These are phyloP conservation scores for Chloropsis cyanopogon DNA, from an alignment of 2,113 vertebrate species.

Conservation along the genomic window DNA sequence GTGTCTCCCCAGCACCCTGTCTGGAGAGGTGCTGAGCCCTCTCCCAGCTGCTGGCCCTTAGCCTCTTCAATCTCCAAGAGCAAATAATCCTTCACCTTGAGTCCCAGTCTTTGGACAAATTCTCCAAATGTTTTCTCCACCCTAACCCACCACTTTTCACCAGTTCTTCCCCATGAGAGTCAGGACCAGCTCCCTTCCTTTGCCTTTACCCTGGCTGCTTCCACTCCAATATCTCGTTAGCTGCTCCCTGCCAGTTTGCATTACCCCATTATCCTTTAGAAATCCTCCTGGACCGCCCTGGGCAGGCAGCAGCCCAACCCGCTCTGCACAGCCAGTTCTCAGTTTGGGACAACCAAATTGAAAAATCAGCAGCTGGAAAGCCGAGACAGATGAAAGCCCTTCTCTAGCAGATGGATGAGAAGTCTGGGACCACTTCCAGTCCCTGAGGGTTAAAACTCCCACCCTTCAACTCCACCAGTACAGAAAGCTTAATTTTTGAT, in stretches of 20 bases:
- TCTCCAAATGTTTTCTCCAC: background rate
- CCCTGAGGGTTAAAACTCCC: background rate
- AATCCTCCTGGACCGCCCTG: background rate
- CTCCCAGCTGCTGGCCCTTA: background rate
- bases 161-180: background rate
- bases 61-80: background rate
- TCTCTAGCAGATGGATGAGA: background rate
- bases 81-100: background rate
- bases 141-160: background rate
- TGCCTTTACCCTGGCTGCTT: background rate
- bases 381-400: background rate
- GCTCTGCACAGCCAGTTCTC: background rate
- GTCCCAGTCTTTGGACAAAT: background rate
- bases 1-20: background rate
- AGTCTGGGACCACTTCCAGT: background rate
- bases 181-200: background rate
- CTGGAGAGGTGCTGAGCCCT: background rate
- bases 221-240: background rate
- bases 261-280: background rate
- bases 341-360: conserved; percentile 8
- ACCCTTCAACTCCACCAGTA: background rate
- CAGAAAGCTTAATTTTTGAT: background rate
- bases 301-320: background rate
- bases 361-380: conserved; percentile 52
- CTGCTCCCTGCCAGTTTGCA: background rate